phyloP scores from a whole-genome alignment of 92 coral and sea anemone species.

The Actinernus sp. region DNA sequence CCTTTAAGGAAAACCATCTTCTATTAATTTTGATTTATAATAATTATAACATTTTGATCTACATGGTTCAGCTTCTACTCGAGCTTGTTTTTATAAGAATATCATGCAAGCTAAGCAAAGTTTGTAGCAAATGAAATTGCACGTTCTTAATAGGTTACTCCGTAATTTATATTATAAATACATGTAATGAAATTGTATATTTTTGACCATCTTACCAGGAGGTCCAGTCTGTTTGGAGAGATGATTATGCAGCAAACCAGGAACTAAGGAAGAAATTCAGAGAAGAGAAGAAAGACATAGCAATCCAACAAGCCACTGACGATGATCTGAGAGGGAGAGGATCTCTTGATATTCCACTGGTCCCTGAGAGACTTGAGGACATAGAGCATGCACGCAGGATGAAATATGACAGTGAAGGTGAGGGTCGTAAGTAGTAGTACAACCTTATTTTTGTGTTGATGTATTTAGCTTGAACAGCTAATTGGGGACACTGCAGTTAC shows the following conservation, averaged over 20 bases:
- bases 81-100: too few species aligned
- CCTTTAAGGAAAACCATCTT: too few species aligned
- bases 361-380: slow-evolving; percentile 86
- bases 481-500: too few species aligned
- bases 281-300: slow-evolving; percentile 83
- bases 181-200: background rate
- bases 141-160: background rate
- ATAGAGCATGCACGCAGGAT: slow-evolving; percentile 81
- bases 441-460: too few species aligned
- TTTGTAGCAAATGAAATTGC: too few species aligned
- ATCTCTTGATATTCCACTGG: slow-evolving; percentile 77
- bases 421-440: too few species aligned
- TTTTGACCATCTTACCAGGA: slow-evolving; percentile 53
- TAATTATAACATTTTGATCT: too few species aligned
- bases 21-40: too few species aligned
- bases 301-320: slow-evolving; percentile 68
- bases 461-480: too few species aligned
- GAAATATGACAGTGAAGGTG: slow-evolving; percentile 81
- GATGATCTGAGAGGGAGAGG: slow-evolving; percentile 79
- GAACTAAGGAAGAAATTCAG: slow-evolving; percentile 90
- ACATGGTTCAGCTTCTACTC: too few species aligned
- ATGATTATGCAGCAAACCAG: slow-evolving; percentile 94
- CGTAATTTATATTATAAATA: background rate
- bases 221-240: slow-evolving; percentile 95
- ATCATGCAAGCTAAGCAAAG: too few species aligned